Base-by-base conservation (phyloP, 1,140 invertebrate genomes). In the Protaetia brevitarsis region DNA sequence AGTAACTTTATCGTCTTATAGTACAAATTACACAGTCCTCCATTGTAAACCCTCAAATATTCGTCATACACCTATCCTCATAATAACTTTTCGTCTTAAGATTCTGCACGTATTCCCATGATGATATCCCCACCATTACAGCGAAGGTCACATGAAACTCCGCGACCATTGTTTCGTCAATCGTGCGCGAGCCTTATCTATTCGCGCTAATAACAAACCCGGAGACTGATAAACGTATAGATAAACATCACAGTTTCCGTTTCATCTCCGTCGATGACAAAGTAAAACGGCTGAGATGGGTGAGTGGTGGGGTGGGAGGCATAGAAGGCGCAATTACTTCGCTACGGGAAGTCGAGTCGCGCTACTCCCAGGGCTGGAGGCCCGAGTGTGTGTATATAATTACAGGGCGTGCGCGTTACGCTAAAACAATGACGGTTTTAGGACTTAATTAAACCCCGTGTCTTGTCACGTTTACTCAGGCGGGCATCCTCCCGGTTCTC, bases 371-470 rank as follows among this genome's bases (percentile, higher is more conserved):
- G n/a, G n/a, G n/a, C n/a, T n/a, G n/a, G 72, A 71, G 73, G 71
- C 71, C 70, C 67, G 65, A 68, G 65, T 73, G 73, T 67, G 73
- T 68, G 70, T 72, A 71, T n/a, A n/a, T 75, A 75, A 75, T 73
- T 68, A 71, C 65, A 61, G 61, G 26, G 68, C 65, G 57, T 34
- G 31, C 8, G 31, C 3, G 6, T 59, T 59, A 68, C 67, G 63
- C 69, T 68, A 73, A 75, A 74, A 75, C 74, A 75, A 75, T 75
- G 71, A 75, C 71, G 72, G 70, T 75, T 73, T 72, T 69, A 68
- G 71, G 71, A 74, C 71, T 75, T 75, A 75, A 75, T 75, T 75
- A 74, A 74, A 74, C 69, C 67, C 69, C n/a, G n/a, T 71, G 71
- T 75, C 72, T 73, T 73, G 72, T 75, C 72, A 73, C 73, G 73